These are phyloP conservation scores for Limonius californicus DNA, from an alignment of 1,140 invertebrate genomes.

Conservation along the genomic window DNA sequence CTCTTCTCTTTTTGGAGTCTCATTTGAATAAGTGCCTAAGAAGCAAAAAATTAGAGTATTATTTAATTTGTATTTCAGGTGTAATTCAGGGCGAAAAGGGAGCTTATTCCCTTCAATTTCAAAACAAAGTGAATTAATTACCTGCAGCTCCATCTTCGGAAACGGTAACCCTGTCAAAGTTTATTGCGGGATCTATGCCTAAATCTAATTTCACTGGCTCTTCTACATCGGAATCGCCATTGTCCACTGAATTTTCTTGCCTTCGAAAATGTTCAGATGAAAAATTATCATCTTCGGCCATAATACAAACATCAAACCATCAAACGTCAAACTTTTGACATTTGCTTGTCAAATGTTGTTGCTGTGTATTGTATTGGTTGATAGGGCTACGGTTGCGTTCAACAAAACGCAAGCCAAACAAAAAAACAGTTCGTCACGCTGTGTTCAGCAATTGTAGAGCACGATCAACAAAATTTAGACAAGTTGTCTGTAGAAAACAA, in stretches of 20 bases:
- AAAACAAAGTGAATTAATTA: too few relatives aligned
- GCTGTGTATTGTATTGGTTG: too few relatives aligned
- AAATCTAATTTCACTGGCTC: slow-evolving; percentile 13
- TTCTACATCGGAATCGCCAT: slow-evolving; percentile 18
- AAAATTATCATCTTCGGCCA: slow-evolving; percentile 21
- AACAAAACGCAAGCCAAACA: too few relatives aligned
- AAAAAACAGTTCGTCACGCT: too few relatives aligned
- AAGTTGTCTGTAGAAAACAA: too few relatives aligned
- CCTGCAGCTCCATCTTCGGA: slow-evolving; percentile 11
- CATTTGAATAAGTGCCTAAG: slow-evolving; percentile 28
- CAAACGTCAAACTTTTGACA: slow-evolving; percentile 17
- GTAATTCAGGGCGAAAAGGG: too few relatives aligned
- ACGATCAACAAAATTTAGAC: too few relatives aligned
- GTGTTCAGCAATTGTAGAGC: too few relatives aligned
- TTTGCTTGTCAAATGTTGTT: not conserved
- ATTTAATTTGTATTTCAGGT: too few relatives aligned
- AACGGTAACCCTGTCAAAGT: slow-evolving; percentile 1
- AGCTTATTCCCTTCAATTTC: too few relatives aligned
- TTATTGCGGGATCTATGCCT: slow-evolving; percentile 8
- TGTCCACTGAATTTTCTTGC: not conserved
- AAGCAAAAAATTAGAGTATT: too few relatives aligned
- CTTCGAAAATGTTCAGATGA: not conserved
- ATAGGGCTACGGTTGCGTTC: too few relatives aligned
- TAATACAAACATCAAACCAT: slow-evolving; percentile 10
- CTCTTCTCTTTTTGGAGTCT: slow-evolving; percentile 58